Evolutionary conservation across 1,140 invertebrate species (phyloP), one percentile per base, ranked within the genome.

Genomic region (Cyclina sinensis): DNA sequence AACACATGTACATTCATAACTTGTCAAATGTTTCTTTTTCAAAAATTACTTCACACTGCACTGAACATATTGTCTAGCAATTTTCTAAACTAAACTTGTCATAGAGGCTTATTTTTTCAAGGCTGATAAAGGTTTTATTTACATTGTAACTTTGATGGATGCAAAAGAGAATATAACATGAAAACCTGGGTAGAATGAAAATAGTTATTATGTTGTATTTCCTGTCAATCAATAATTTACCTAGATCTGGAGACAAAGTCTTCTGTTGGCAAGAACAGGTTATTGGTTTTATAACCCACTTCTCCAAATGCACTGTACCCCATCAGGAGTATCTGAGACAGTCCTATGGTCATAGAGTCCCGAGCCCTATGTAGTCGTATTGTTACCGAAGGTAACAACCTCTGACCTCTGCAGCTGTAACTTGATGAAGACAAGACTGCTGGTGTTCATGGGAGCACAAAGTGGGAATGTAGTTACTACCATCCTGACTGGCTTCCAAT

Each of bases 311-410:
- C 97, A 46, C 98, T 98, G 74, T 97, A 97, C 0, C 98, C 98
- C 14, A 99, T 95, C 18, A 99, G 95, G n/a, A 97, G 96, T 78
- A 99, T 97, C 94, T 99, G 98, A 90, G 98, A 97, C 9, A 99
- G 95, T 24, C 98, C 98, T 92, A 99, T 97, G 93, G 98, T 98
- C 79, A 97, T 97, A 16, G 97, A 98, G 92, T 99, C 98, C 37
- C 97, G 96, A 1, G 98, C 98, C 94, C 98, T 98, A 94, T 97
- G 98, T 24, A 98, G 95, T 4, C 97, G 96, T 11, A 98, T 95
- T 78, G 96, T 95, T 32, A 97, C 95, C n/a, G 94, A 94, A n/a
- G 21, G 95, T 95, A 24, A 96, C 97, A 7, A 99, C 97, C 95
- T 98, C 97, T 0, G 98, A 97, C 80, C 97, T 97, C 1, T 97